phyloP scores from a whole-genome alignment of 2,113 vertebrate species.

The Thamnaconus septentrionalis region DNA sequence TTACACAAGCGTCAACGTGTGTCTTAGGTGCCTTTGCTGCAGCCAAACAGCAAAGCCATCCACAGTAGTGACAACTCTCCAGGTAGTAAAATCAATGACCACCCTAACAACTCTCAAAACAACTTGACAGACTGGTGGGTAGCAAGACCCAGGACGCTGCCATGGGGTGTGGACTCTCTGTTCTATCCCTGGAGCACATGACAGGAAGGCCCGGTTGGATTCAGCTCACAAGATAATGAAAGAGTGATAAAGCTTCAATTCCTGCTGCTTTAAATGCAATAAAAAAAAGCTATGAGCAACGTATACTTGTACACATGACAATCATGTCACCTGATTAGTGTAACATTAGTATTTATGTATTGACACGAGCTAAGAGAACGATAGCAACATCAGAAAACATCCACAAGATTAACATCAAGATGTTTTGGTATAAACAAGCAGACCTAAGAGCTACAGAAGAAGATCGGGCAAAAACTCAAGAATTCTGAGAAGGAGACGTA shows the following conservation, averaged over 20 bases:
- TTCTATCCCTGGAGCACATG: slow-evolving; percentile 8
- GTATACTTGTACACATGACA: no score
- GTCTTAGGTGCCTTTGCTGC: no score
- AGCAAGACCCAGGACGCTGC: no score
- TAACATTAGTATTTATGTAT: slow-evolving; percentile 32
- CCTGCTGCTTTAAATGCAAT: background rate
- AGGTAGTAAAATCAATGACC: no score
- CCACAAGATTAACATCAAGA: slow-evolving; percentile 13
- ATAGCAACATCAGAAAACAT: slow-evolving; percentile 16
- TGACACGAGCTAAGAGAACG: slow-evolving; percentile 26
- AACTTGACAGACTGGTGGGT: no score
- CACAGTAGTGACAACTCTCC: no score
- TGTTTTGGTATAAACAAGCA: slow-evolving; percentile 40
- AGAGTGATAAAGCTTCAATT: slow-evolving; percentile 4
- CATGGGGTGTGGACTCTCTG: background rate
- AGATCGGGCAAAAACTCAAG: slow-evolving; percentile 6
- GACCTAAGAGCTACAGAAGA: slow-evolving; percentile 1
- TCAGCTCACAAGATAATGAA: slow-evolving; percentile 34
- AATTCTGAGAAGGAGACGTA: no score
- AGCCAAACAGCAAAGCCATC: no score
- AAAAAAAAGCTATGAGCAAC: no score
- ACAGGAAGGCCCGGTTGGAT: slow-evolving; percentile 24
- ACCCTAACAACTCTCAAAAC: no score
- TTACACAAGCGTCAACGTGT: no score
- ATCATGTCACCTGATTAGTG: background rate